Conservation (phyloP, 2,888 invertebrate species). For the Andrena haemorrhoa region DNA sequence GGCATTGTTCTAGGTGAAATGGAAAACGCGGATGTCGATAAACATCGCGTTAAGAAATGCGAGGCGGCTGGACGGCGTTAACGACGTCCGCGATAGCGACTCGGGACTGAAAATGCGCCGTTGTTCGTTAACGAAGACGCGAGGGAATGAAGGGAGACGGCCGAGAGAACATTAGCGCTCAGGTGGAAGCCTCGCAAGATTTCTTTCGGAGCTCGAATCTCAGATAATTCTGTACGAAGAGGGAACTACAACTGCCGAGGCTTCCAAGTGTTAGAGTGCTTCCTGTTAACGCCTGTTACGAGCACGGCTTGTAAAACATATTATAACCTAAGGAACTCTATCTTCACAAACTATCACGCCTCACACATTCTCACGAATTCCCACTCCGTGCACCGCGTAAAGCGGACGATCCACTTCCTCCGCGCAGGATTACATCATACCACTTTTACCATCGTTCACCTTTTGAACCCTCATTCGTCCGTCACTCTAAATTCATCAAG, state of each 20-base stretch:
- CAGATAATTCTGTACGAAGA: background rate
- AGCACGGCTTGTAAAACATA: no score
- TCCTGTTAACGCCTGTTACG: no score
- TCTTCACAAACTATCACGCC: no score
- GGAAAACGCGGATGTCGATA: conserved; percentile 55
- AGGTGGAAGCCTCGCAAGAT: background rate
- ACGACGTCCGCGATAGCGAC: conserved; percentile 31
- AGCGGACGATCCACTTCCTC: no score
- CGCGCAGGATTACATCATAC: no score
- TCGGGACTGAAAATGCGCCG: conserved; percentile 22
- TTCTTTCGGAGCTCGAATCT: background rate
- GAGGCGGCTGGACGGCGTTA: conserved; percentile 33
- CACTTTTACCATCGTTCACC: background rate
- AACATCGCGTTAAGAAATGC: conserved; percentile 46
- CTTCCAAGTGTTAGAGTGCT: background rate
- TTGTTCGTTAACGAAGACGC: conserved; percentile 15
- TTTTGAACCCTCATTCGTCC: background rate
- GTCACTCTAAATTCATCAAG: background rate
- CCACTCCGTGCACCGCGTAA: no score
- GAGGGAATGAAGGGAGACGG: background rate
- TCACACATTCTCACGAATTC: no score
- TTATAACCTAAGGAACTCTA: no score
- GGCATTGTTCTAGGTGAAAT: conserved; percentile 42
- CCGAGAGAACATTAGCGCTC: background rate
- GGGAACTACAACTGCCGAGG: background rate